phyloP scores from a whole-genome alignment of 2,797 vertebrate genomes.

The Lophotriccus pileatus region DNA sequence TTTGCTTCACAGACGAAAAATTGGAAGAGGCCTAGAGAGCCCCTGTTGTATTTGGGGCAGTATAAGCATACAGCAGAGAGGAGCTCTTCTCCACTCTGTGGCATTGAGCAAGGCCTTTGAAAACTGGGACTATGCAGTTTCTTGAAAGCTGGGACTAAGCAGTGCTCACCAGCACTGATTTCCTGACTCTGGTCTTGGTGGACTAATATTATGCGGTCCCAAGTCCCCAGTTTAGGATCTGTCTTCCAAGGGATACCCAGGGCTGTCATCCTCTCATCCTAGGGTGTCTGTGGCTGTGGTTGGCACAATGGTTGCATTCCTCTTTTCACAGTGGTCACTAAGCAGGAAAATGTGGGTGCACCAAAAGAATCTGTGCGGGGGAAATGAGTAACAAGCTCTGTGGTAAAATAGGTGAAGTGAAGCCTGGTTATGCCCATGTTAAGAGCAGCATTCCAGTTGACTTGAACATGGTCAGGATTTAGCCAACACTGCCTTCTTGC shows the following conservation, averaged over 20 bases:
- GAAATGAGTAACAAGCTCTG: not conserved
- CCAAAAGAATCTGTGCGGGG: not conserved
- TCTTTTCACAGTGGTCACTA: not conserved
- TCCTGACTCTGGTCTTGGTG: not conserved
- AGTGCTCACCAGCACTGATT: not conserved
- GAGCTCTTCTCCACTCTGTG: not conserved
- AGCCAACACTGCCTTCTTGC: not conserved
- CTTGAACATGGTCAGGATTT: not conserved
- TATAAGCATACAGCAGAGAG: not conserved
- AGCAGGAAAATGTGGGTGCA: not conserved
- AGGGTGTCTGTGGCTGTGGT: not conserved
- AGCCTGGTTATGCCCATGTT: not conserved
- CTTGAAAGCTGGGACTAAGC: not conserved
- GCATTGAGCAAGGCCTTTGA: not conserved
- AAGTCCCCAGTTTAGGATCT: not conserved
- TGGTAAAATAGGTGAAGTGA: not conserved
- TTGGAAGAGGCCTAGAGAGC: not conserved
- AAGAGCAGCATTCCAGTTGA: not conserved
- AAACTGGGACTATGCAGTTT: not conserved
- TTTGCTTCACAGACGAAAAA: not conserved
- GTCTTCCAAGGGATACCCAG: not conserved
- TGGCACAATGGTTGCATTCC: accelerated
- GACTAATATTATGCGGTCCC: not conserved
- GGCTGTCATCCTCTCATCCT: not conserved
- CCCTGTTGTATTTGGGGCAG: not conserved